Base-by-base conservation (phyloP, 2,113 vertebrate genomes). In the Otus sunia region DNA sequence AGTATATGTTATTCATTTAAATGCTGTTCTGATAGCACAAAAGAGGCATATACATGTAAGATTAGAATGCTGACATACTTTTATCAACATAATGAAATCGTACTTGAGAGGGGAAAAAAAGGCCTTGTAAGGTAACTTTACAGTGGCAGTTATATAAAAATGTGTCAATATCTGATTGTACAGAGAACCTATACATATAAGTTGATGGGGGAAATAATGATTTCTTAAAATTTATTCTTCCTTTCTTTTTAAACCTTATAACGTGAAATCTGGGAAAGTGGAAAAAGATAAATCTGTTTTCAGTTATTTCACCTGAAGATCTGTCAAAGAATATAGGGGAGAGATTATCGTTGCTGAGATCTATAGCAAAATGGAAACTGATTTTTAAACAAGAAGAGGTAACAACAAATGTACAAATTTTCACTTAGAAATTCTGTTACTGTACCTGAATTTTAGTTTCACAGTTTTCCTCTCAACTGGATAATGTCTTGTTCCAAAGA, bases 201-300 rank as follows among this genome's bases (percentile, higher is more conserved):
- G 2, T 32, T 3, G 6, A 17, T 12, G 10, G 1, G 3, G 5
- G 3, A 1, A 6, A 52, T 7, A 81, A 32, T 17, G 53, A 11
- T 53, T 53, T 75, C n/a, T 15, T 1, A 37, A 37, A 73, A 36
- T 9, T 36, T 7, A 36, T 2, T 55, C 63, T 83, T 91, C 4
- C 5, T 69, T 63, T 68, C 10, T 36, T 86, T 91, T 62, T 53
- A 47, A 77, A 47, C 3, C 1, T 73, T 60, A 22, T 25, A 43
- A 60, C 15, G 69, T 1, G 10, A 41, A 56, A 39, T 45, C 10
- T 37, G 15, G 5, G n/a, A 32, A 93, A 84, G 3, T 11, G 5
- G 10, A 47, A 83, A 36, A 73, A 66, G 3, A n/a, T 32, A 53
- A 83, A 45, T 0, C 11, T 52, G 8, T 20, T 21, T n/a, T 4